Evolutionary conservation across 2,797 vertebrate species (phyloP), one percentile per base, ranked within the genome.

Genomic region (Balearica regulorum): DNA sequence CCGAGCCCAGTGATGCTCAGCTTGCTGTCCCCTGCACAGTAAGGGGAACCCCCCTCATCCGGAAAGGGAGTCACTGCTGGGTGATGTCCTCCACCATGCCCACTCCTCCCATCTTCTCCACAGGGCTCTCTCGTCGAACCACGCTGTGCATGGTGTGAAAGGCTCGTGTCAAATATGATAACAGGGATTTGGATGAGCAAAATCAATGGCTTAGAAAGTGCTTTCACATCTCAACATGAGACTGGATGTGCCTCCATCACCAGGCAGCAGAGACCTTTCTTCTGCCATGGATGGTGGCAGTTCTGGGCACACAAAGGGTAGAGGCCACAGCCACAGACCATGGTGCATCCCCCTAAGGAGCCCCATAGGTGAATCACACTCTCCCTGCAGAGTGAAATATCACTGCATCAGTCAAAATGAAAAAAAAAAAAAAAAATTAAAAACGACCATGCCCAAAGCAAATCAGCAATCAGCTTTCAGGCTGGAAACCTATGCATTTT

Each of bases 321-420:
- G 37, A 72, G 8, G 8, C 14, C 17, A 49, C 17, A 64, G 49
- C 24, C 19, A 22, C 9, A 20, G 28, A 25, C 13, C 41, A 11
- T 4, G 8, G 22, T 57, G 25, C 43, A 43, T 17, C 28, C 18
- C 22, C 20, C 33, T 7, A 1, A 31, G 21, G 16, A 49, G 22
- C 19, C 10, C 26, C 33, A 0, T 1, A 10, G n/a, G 11, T 24
- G 69, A 51, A 46, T 16, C 4, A 0, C 49, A 5, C 2, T 5
- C 8, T 28, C 17, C 29, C 37, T 39, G 35, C 37, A 29, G 21
- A 41, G 46, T 14, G 41, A 79, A 68, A 25, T 24, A 16, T 17
- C 57, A 18, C 61, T 25, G n/a, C 69, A 37, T 26, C 65, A 44
- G 17, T 10, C 86, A 25, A 19, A 55, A 41, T 19, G 55, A 2